Conservation (phyloP, 2,888 invertebrate genomes). For the Caenorhabditis drosophilae region DNA sequence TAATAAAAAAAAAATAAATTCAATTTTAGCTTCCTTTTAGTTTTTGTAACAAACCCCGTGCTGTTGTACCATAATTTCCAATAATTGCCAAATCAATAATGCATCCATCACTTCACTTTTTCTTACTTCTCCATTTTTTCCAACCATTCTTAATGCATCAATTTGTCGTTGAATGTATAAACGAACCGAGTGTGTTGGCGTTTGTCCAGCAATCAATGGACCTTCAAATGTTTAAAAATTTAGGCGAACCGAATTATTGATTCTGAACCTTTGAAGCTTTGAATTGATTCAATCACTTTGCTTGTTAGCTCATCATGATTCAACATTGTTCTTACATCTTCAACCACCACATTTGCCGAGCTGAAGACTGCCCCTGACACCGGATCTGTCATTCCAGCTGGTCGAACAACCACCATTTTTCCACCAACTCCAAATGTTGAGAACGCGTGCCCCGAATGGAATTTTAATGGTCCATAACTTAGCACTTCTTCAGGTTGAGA, state of each 20-base stretch:
- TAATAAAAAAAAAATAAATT: slow-evolving; percentile 29
- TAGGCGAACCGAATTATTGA: too few relatives aligned
- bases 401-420: slow-evolving; percentile 31
- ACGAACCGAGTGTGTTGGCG: slow-evolving; percentile 45
- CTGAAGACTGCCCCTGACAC: slow-evolving; percentile 14
- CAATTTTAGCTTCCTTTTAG: too few relatives aligned
- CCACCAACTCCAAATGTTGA: slow-evolving; percentile 42
- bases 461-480: slow-evolving; percentile 36
- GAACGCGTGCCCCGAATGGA: slow-evolving; percentile 38
- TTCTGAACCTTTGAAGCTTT: slow-evolving; percentile 46
- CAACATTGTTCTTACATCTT: slow-evolving; percentile 32
- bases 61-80: slow-evolving; percentile 65
- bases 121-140: slow-evolving; percentile 24
- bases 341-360: slow-evolving; percentile 27
- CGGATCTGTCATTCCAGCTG: slow-evolving; percentile 16
- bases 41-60: slow-evolving; percentile 64
- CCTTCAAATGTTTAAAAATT: slow-evolving; percentile 22
- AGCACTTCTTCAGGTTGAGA: slow-evolving; percentile 27
- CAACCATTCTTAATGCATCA: slow-evolving; percentile 40
- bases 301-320: slow-evolving; percentile 32
- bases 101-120: slow-evolving; percentile 54
- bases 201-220: slow-evolving; percentile 44
- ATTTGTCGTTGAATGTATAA: slow-evolving; percentile 65
- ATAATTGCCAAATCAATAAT: slow-evolving; percentile 62
- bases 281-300: slow-evolving; percentile 41